phyloP scores from a whole-genome alignment of 2,797 vertebrate genomes.

The Catharus ustulatus region DNA sequence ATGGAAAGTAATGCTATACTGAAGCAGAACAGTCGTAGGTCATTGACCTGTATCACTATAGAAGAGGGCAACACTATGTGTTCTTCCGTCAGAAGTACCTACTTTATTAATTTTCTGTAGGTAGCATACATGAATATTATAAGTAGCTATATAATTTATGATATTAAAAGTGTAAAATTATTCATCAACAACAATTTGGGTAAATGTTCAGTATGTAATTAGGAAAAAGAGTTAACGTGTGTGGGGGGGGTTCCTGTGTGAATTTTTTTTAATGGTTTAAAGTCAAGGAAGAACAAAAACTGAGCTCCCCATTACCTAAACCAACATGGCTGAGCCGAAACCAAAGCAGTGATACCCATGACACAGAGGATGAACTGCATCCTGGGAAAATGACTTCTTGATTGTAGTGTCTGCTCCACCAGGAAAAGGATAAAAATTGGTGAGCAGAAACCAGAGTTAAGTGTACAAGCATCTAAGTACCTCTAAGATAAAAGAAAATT shows the following conservation, averaged over 20 bases:
- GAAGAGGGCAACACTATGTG: background rate
- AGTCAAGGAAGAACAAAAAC: background rate
- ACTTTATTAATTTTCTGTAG: background rate
- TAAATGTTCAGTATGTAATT: background rate
- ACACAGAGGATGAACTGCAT: background rate
- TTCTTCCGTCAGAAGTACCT: background rate
- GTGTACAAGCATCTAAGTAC: background rate
- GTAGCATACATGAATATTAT: background rate
- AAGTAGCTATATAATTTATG: background rate
- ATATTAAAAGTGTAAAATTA: background rate
- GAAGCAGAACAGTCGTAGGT: background rate
- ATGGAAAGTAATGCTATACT: background rate
- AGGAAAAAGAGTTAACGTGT: background rate
- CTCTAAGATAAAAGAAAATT: background rate
- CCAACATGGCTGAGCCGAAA: background rate
- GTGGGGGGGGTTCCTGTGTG: rapidly evolving
- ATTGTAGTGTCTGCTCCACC: background rate
- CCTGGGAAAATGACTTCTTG: background rate
- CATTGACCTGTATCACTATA: background rate
- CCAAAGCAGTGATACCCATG: background rate
- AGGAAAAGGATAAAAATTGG: background rate
- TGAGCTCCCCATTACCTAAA: background rate
- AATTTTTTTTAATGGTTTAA: background rate
- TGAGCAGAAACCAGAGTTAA: background rate
- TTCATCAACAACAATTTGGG: background rate